Conservation (phyloP, 2,888 invertebrate genomes). For the Digitonthophagus gazella region DNA sequence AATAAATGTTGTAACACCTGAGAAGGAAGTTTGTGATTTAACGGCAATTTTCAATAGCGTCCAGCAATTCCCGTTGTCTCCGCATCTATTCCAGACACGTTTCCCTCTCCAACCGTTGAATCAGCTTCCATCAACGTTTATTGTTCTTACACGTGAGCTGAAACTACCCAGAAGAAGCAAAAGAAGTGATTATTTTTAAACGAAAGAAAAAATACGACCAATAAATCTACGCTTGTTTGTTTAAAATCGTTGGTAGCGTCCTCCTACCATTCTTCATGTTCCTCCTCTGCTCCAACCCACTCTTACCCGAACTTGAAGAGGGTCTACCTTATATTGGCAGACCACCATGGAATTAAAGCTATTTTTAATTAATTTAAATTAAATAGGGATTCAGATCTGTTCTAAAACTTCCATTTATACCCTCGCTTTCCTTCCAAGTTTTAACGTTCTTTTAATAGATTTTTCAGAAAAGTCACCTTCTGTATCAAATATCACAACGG, state of each 20-base stretch:
- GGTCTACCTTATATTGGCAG: too few species aligned
- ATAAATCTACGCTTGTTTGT: too few species aligned
- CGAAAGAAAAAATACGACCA: not conserved
- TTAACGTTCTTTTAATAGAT: too few species aligned
- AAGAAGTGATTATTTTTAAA: not conserved
- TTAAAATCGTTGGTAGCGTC: too few species aligned
- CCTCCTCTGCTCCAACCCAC: conserved; percentile 3
- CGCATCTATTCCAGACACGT: not conserved
- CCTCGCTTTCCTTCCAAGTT: too few species aligned
- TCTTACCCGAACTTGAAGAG: not conserved
- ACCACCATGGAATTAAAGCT: too few species aligned
- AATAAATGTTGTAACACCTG: not conserved
- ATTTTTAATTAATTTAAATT: too few species aligned
- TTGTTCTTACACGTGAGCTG: not conserved
- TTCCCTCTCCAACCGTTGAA: not conserved
- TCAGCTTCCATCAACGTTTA: not conserved
- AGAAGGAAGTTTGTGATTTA: not conserved
- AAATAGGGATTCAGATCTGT: too few species aligned
- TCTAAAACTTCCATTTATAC: too few species aligned
- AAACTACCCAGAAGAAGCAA: not conserved
- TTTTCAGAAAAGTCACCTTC: not conserved
- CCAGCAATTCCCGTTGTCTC: not conserved
- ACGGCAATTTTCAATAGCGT: not conserved
- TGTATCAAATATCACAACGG: not conserved
- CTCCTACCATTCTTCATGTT: too few species aligned